Evolutionary conservation across 2,888 invertebrate genomes (phyloP), one percentile per base, ranked within the genome.

Genomic region (Xanthia icteritia): DNA sequence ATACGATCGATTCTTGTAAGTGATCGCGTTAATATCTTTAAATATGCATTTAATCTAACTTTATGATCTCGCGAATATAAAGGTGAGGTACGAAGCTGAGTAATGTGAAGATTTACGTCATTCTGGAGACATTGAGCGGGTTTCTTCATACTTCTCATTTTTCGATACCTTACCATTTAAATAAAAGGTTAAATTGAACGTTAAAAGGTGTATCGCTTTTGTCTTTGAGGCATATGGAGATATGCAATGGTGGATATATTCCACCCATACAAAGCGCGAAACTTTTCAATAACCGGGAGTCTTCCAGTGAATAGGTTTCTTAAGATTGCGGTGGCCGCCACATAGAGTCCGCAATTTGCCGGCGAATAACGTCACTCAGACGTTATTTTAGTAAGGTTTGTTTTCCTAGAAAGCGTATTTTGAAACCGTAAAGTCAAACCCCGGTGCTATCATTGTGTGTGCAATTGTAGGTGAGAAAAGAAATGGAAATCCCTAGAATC

Each of bases 1-100:
- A 85, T 88, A 88, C 65, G 64, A 88, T 88, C 89, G 64, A 69
- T 54, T 58, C 77, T 66, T 63, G 74, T 78, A 78, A 84, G 79
- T 66, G 77, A 78, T 83, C 76, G 83, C 75, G 80, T 82, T 86
- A 84, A 84, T 86, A 77, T 73, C 58, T 72, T 79, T 81, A 86
- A 86, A 86, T 80, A 82, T 58, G 76, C 56, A 45, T 69, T 86
- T 88, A 83, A 86, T 87, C 77, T 81, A 85, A 77, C 23, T 85
- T 86, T 85, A 85, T 83, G 79, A 75, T 81, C 78, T 85, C 23
- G 56, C 13, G 11, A 67, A 75, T 51, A 15, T 77, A 76, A 84
- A 73, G 73, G 66, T 75, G 75, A 73, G 27, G 74, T 76, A 42
- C 42, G 45, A 65, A 61, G 68, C 71, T 86, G 85, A 84, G 66